Conservation (phyloP, 2,113 vertebrate genomes). For the Scortum barcoo region DNA sequence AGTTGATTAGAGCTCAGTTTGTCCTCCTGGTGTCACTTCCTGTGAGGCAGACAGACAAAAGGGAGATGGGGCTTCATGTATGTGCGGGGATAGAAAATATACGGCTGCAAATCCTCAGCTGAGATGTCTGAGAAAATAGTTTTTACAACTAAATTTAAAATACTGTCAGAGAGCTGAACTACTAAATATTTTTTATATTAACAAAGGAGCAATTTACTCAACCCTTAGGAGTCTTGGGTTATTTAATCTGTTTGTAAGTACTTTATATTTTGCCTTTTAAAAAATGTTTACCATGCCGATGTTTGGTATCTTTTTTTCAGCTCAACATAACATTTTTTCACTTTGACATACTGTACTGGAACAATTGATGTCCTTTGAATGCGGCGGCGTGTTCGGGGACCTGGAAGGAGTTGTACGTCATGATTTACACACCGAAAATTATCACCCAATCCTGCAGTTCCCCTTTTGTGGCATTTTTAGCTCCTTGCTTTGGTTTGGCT, state of each 20-base stretch:
- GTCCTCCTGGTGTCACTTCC: conserved; percentile 58
- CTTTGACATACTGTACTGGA: too few relatives aligned
- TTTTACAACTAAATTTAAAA: background rate
- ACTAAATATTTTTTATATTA: background rate
- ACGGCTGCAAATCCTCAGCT: background rate
- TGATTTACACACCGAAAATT: background rate
- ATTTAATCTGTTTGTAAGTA: too few relatives aligned
- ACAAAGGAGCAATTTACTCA: background rate
- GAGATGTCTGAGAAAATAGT: background rate
- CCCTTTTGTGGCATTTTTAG: too few relatives aligned
- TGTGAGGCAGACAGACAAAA: conserved; percentile 23
- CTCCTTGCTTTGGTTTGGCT: too few relatives aligned
- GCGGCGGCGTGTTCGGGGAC: too few relatives aligned
- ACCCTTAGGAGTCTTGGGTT: too few relatives aligned
- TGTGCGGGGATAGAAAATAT: background rate
- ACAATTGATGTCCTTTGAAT: too few relatives aligned
- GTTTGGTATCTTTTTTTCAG: too few relatives aligned
- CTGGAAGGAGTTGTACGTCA: background rate
- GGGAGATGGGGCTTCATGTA: background rate
- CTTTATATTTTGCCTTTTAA: too few relatives aligned
- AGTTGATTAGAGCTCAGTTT: background rate
- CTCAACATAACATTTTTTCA: too few relatives aligned
- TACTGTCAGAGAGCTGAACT: background rate
- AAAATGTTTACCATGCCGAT: too few relatives aligned
- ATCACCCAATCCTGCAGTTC: background rate